Percentiles rank a stretch among this genome's conserved stretches.
Evolutionary conservation across 2,888 invertebrate genomes (phyloP).

Genomic region (Stenodema calcarata): DNA sequence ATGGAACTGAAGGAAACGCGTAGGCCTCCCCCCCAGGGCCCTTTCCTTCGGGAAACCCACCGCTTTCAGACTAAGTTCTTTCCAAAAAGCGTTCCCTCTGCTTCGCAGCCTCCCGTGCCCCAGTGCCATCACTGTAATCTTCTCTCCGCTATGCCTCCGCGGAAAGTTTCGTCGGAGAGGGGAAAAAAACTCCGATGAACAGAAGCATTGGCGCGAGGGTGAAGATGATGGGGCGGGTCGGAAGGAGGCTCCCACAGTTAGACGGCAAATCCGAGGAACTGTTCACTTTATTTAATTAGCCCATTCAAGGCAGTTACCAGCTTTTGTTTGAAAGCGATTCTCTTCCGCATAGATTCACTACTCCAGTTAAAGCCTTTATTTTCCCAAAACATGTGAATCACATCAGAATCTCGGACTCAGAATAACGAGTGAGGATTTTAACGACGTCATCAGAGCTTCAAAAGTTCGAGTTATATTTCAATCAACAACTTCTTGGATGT

Average conservation of each 20-base stretch:
- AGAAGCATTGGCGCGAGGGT: slow-evolving; percentile 6
- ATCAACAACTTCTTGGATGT: no score
- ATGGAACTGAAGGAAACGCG: slow-evolving; percentile 17
- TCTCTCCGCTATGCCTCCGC: slow-evolving; percentile 32
- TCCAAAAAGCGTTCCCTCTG: slow-evolving; percentile 14
- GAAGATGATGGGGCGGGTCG: background rate
- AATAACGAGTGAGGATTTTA: no score
- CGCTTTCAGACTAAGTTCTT: slow-evolving; percentile 24
- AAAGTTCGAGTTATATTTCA: no score
- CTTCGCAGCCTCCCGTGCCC: background rate
- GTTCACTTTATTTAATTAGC: slow-evolving; percentile 31
- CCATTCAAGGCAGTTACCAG: slow-evolving; percentile 12
- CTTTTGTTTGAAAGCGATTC: slow-evolving; percentile 14
- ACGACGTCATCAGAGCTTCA: no score
- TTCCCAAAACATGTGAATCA: background rate
- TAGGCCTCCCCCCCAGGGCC: background rate
- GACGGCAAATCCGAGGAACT: background rate
- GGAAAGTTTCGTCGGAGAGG: background rate
- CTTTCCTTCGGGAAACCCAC: background rate
- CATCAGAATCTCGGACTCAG: background rate
- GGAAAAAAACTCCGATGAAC: slow-evolving; percentile 26
- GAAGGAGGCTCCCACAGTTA: background rate
- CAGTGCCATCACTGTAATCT: slow-evolving; percentile 47
- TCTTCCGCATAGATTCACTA: background rate
- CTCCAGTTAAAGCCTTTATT: background rate